phyloP scores from a whole-genome alignment of 2,113 vertebrate species.

The Bombycilla garrulus region DNA sequence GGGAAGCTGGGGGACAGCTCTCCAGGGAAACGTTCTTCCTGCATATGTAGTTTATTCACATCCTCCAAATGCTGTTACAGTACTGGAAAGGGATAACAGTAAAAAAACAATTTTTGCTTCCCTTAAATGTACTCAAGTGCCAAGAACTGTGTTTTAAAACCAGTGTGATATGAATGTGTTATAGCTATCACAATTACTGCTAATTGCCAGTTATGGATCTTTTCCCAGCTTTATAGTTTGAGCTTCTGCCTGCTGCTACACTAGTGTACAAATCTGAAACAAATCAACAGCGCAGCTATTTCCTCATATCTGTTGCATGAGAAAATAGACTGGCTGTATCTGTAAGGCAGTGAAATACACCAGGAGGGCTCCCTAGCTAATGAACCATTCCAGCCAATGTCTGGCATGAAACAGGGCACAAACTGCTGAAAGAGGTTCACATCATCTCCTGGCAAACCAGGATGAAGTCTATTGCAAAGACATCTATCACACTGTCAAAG shows the following conservation, averaged over 20 bases:
- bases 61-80: not conserved
- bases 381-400: not conserved
- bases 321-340: not conserved
- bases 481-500: not conserved
- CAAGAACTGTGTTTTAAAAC: not conserved
- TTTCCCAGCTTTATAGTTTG: not conserved
- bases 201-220: constrained; percentile 25
- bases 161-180: not conserved
- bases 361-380: not conserved
- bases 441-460: not conserved
- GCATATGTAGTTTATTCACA: not conserved
- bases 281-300: not conserved
- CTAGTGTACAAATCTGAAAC: not conserved
- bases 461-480: not conserved
- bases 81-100: not conserved
- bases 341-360: not conserved
- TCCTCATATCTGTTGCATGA: not conserved
- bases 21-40: not conserved
- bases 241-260: constrained; percentile 15
- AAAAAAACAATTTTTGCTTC: not conserved
- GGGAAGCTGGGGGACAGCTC: not conserved
- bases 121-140: not conserved
- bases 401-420: not conserved
- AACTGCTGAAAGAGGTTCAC: not conserved
- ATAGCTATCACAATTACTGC: not conserved